phyloP scores from a whole-genome alignment of 2,888 invertebrate species.

The Gnatocerus cornutus region DNA sequence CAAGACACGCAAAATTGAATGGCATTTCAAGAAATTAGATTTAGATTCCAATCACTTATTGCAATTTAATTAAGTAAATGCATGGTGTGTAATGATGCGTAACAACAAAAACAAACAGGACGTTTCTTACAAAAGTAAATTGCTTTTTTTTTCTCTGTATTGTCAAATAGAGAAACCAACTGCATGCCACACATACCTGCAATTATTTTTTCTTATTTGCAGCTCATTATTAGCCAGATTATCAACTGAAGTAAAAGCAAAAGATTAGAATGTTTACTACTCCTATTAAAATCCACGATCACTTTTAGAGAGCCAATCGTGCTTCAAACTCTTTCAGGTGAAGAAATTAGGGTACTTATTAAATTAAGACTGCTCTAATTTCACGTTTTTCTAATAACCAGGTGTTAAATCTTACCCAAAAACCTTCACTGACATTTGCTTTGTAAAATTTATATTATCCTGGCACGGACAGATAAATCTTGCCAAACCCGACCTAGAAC shows the following conservation, averaged over 20 bases:
- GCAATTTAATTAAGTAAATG: too few species aligned
- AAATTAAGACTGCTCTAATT: constrained; percentile 24
- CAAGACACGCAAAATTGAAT: too few species aligned
- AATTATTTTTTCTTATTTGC: too few species aligned
- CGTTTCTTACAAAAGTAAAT: too few species aligned
- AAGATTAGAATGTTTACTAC: constrained; percentile 9
- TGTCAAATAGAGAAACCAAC: too few species aligned
- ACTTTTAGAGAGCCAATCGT: constrained; percentile 6
- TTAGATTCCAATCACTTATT: too few species aligned
- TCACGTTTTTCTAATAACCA: constrained; percentile 25
- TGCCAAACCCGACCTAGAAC: constrained; percentile 35
- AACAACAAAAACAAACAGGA: too few species aligned
- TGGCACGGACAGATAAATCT: constrained; percentile 16
- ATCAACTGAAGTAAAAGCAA: constrained; percentile 9
- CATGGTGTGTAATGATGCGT: too few species aligned
- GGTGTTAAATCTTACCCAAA: constrained; percentile 22
- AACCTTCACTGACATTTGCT: constrained; percentile 36
- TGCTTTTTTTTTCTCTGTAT: not conserved
- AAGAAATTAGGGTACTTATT: constrained; percentile 23
- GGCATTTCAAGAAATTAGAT: too few species aligned
- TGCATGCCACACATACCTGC: too few species aligned
- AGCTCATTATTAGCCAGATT: too few species aligned
- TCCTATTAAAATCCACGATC: not conserved
- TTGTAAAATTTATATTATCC: constrained; percentile 25
- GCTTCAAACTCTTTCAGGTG: not conserved